Percentiles rank a stretch among this genome's conserved stretches.
These are phyloP conservation scores for Gryon sp. DNA, from an alignment of 1,140 invertebrate genomes.

Conservation along the genomic window DNA sequence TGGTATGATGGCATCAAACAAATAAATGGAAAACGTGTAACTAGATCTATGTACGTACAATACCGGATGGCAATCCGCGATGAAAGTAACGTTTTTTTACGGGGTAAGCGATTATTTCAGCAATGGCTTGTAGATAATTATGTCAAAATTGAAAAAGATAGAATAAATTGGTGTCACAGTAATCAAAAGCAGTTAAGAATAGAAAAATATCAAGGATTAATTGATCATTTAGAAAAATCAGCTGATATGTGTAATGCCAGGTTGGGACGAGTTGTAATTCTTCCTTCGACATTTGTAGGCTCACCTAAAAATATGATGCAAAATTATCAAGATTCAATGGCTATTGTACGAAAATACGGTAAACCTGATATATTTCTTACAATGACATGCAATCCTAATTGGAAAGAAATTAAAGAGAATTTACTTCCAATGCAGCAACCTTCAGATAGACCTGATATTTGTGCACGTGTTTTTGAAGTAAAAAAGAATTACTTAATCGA, in stretches of 20 bases:
- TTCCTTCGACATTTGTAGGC: conserved; percentile 69
- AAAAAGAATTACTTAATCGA: conserved; percentile 40
- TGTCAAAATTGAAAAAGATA: too few species aligned
- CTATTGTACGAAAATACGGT: conserved; percentile 12
- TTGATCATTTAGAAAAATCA: not conserved
- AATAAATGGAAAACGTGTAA: too few species aligned
- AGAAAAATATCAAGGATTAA: not conserved
- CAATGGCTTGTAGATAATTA: not conserved
- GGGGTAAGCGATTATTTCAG: not conserved
- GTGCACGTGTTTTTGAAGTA: conserved; percentile 25
- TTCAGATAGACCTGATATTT: conserved; percentile 45
- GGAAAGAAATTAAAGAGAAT: conserved; percentile 67
- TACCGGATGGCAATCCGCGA: not conserved
- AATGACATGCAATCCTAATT: conserved; percentile 65
- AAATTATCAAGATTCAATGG: conserved; percentile 21
- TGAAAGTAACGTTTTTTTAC: not conserved
- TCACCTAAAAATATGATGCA: conserved; percentile 77
- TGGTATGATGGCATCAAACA: too few species aligned
- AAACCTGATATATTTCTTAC: conserved; percentile 3
- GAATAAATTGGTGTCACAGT: not conserved
- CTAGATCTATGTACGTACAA: too few species aligned
- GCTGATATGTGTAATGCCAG: not conserved
- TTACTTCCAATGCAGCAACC: conserved; percentile 65
- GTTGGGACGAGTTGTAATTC: not conserved
- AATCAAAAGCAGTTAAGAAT: conserved; percentile 14